Evolutionary conservation across 2,888 invertebrate species (phyloP), one percentile per base, ranked within the genome.

Genomic region (Linnaemya tessellans): DNA sequence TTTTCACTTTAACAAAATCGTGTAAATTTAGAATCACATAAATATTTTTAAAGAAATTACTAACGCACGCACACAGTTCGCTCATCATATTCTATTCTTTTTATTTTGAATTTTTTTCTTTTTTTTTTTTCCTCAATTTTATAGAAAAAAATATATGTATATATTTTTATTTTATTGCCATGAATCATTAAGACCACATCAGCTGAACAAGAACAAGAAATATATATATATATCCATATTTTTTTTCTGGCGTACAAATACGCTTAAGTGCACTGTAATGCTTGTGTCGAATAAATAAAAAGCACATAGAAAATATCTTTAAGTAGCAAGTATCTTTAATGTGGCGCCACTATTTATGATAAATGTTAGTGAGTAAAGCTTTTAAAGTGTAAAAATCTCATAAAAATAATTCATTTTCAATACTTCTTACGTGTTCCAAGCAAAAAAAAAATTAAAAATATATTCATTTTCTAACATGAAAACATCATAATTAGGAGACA

Each of bases 291-390:
- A 25, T 54, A 22, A 56, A n/a, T n/a, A n/a, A 25, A 54, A 54
- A 15, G 5, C 51, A 15, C 35, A 80, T 18, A 64, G 60, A 60
- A 46, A 56, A 68, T 43, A 73, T 56, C 35, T 71, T 58, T 56
- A 84, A 80, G 80, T 80, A 73, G 38, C 38, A n/a, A 67, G 43
- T 56, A 81, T 78, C 65, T 80, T 70, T 74, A 85, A 79, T 71
- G 71, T 85, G 85, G 85, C 85, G 85, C 85, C 85, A 85, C 70
- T 56, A 82, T 65, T 77, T 71, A 82, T 85, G 85, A 85, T 80
- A 80, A 85, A 85, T 85, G 82, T 75, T 71, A 49, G 68, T 62
- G 67, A 62, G 73, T 41, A 51, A 46, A 80, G 80, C 80, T 73
- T 80, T 74, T 67, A 25, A 68, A 78, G 58, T 65, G 56, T 56